Base-by-base conservation (phyloP, 2,113 vertebrate genomes). In the Danio rerio region DNA sequence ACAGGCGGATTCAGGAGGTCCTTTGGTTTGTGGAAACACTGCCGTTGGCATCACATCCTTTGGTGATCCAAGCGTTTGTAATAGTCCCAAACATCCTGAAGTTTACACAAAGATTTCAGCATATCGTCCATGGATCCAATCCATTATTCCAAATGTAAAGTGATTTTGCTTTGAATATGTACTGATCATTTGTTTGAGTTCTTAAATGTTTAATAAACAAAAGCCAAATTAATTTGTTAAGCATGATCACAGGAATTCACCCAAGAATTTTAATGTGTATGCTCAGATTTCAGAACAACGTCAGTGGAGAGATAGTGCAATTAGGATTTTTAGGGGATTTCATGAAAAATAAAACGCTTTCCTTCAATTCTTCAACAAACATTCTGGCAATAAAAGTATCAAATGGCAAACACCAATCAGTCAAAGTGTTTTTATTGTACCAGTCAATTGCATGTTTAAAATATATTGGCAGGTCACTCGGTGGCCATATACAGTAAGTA, bases 1-100 rank as follows among this genome's bases (percentile, higher is more conserved):
- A 5, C 82, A 87, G 86, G 86, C 82, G 7, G 86, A 86, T 59
- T 89, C 84, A 12, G 31, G 31, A 31, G 31, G 31, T 31, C 31
- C 31, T 31, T 31, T 31, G 31, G 31, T 31, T 31, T 31, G 88
- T 63, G 31, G 7, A 43, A 0, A 68, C 8, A 83, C 15, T 42
- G 87, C 86, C 8, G 82, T 81, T 2, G 84, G 84, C 2, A 65
- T 83, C 53, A 62, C 61, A 61, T 5, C 16, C 11, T 61, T 61
- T 21, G 58, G 31, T 31, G 31, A 31, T 31, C 31, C 31, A 31
- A 31, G 31, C 31, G 3, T 31, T 3, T 31, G 31, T 55, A 62
- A 62, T 62, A 31, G 20, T 31, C 59, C 11, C 7, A 0, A 31
- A 3, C 1, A 4, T 50, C 81, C 86, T 31, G 76, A 87, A 4